Conservation (phyloP, 2,797 vertebrate species). For the Octomys mimax region DNA sequence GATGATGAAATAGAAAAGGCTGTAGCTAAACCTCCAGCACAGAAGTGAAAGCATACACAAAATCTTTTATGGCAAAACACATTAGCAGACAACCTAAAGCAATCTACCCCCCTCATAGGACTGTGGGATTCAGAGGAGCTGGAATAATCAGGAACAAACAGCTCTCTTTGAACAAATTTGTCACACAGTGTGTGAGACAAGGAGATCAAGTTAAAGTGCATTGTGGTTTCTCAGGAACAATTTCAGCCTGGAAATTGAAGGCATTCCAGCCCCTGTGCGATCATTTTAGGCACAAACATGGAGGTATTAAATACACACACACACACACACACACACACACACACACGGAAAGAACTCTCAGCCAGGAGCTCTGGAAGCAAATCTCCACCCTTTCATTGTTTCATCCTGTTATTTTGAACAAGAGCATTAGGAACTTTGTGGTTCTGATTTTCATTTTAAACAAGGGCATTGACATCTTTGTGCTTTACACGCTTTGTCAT, state of each 20-base stretch:
- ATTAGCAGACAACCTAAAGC: not conserved
- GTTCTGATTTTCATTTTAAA: not conserved
- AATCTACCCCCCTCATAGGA: not conserved
- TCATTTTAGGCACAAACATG: not conserved
- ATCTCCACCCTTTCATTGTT: accelerated
- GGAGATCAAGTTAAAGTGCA: not conserved
- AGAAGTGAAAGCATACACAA: not conserved
- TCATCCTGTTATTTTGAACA: accelerated
- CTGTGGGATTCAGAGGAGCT: no score
- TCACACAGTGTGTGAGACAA: not conserved
- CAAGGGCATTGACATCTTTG: not conserved
- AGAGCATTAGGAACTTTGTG: not conserved
- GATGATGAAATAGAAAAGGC: not conserved
- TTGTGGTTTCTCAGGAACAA: not conserved
- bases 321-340: accelerated
- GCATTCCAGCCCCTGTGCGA: not conserved
- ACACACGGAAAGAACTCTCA: accelerated
- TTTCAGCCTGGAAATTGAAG: not conserved
- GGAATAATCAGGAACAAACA: not conserved
- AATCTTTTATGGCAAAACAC: not conserved
- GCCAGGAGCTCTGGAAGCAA: accelerated
- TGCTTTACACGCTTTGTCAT: not conserved
- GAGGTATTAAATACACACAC: no score
- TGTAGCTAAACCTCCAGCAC: accelerated
- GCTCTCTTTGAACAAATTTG: not conserved